A percentile compares a stretch with the other conserved stretches of the same genome.
Evolutionary conservation across 1,140 invertebrate species (phyloP).

Genomic region (Drosophila equinoxialis): DNA sequence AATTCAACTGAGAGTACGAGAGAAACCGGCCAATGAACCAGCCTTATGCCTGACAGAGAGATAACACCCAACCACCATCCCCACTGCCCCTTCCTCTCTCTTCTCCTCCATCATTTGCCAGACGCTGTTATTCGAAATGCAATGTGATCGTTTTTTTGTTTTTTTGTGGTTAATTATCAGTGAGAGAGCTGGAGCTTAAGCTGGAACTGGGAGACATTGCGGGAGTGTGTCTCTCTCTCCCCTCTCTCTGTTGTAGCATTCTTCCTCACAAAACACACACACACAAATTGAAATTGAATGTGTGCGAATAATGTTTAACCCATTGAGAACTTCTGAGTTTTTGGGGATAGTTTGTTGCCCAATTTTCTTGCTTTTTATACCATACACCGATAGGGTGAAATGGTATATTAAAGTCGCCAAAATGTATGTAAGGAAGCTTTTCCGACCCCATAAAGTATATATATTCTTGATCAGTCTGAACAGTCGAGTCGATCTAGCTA

Average conservation of each 20-base stretch:
- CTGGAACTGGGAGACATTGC: no score
- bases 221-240: background rate
- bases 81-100: background rate
- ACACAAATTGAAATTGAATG: background rate
- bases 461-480: no score
- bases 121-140: constrained; percentile 14
- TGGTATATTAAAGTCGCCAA: no score
- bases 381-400: no score
- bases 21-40: constrained; percentile 48
- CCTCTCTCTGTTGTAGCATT: background rate
- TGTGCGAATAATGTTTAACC: constrained; percentile 1
- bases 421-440: no score
- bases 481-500: no score
- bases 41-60: constrained; percentile 22
- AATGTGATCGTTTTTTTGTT: constrained; percentile 5
- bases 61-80: background rate
- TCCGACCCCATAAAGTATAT: no score
- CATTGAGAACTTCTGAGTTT: background rate
- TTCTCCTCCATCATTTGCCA: background rate
- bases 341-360: no score
- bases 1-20: constrained; percentile 55
- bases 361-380: no score
- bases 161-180: constrained; percentile 9
- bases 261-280: background rate
- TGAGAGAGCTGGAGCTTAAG: background rate